Evolutionary conservation across 64 coral and sea anemone genomes (phyloP).

Genomic region (Stylophora pistillata): DNA sequence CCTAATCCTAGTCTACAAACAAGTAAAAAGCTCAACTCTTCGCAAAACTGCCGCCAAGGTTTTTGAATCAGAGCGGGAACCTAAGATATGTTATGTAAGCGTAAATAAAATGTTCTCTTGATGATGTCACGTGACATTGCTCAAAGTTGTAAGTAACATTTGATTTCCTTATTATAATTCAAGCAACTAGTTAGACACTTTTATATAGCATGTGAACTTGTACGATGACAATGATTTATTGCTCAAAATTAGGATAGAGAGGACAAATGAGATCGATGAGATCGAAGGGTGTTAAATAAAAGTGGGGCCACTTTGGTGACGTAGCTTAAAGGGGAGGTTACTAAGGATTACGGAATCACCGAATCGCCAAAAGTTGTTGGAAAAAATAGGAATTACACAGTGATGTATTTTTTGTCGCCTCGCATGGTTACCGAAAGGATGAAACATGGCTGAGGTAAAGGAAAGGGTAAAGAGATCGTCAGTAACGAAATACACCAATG

Average conservation of each 20-base stretch:
- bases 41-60: not conserved
- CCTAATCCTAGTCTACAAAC: not conserved
- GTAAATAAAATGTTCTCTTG: not conserved
- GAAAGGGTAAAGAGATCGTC: not conserved
- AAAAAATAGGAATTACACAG: no score
- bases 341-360: no score
- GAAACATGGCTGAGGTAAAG: not conserved
- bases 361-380: no score
- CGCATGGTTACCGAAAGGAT: not conserved
- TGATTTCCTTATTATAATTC: not conserved
- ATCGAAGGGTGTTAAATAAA: no score
- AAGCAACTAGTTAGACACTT: no score
- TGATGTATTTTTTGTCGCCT: not conserved
- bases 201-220: no score
- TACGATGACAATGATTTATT: no score
- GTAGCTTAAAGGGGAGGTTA: no score
- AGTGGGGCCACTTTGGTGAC: no score
- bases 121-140: not conserved
- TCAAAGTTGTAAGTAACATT: not conserved
- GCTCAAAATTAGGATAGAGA: no score
- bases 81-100: not conserved
- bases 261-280: no score
- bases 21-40: not conserved
- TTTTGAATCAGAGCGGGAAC: conserved; percentile 78
- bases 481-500: conserved; percentile 8